These are phyloP conservation scores for Chanos chanos DNA, from an alignment of 2,797 vertebrate genomes.

Conservation along the genomic window DNA sequence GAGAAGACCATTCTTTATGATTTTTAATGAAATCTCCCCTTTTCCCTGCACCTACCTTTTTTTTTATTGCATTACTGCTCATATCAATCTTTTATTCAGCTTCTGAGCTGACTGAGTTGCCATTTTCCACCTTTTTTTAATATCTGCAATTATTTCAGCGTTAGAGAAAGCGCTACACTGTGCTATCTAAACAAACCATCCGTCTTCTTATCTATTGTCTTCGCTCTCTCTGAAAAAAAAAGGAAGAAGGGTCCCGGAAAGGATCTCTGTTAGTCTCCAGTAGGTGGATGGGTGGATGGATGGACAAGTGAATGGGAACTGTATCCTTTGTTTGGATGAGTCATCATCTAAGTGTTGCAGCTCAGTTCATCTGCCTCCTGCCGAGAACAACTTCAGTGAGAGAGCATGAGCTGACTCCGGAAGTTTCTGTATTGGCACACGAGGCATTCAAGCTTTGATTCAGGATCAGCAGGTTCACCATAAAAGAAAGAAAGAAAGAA, in stretches of 20 bases:
- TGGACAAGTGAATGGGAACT: neutral
- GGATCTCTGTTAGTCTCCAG: neutral
- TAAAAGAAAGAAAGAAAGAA: neutral
- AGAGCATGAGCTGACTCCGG: neutral
- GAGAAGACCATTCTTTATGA: slow-evolving; percentile 68
- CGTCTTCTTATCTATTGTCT: slow-evolving; percentile 31
- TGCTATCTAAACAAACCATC: slow-evolving; percentile 31
- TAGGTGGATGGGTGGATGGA: neutral
- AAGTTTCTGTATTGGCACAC: neutral
- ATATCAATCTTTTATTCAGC: slow-evolving; percentile 41
- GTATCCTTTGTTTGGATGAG: neutral
- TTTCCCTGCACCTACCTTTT: slow-evolving; percentile 21
- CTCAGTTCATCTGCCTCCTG: neutral
- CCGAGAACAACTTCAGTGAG: neutral
- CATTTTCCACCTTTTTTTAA: slow-evolving; percentile 59
- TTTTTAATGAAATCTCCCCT: slow-evolving; percentile 70
- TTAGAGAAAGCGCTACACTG: slow-evolving; percentile 44
- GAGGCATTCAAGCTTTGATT: neutral
- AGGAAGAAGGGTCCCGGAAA: slow-evolving; percentile 6
- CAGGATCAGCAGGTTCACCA: neutral
- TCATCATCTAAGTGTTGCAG: neutral
- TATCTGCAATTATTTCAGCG: slow-evolving; percentile 67
- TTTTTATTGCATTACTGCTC: slow-evolving; percentile 48
- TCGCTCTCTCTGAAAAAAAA: slow-evolving; percentile 2
- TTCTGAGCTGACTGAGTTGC: slow-evolving; percentile 54